phyloP scores from a whole-genome alignment of 37 sponge, comb jelly and placozoan genomes.

The Crambe crambe region DNA sequence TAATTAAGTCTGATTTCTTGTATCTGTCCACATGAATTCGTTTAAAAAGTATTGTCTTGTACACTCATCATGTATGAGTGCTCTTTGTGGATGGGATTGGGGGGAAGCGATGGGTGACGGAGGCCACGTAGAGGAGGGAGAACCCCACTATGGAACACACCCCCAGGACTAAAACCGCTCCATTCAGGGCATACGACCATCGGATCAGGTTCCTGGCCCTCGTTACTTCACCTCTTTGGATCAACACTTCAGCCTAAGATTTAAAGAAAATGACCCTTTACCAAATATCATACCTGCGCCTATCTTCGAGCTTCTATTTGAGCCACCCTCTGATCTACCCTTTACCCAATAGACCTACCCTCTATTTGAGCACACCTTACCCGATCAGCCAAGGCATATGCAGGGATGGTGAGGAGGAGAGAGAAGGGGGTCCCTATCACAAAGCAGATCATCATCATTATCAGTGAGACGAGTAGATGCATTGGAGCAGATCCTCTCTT shows the following conservation, averaged over 20 bases:
- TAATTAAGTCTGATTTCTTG: no score
- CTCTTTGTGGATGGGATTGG: no score
- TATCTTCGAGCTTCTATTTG: no score
- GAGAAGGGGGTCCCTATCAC: slow-evolving; percentile 14
- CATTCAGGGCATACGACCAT: not conserved
- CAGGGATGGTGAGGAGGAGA: slow-evolving; percentile 17
- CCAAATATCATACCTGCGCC: no score
- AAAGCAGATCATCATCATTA: slow-evolving; percentile 9
- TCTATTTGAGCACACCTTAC: no score
- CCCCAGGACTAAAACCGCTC: not conserved
- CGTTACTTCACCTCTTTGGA: not conserved
- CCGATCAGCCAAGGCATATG: slow-evolving; percentile 23
- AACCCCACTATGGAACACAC: not conserved
- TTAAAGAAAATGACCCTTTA: no score
- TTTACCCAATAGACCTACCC: no score
- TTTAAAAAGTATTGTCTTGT: no score
- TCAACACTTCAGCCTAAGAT: not conserved
- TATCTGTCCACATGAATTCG: no score
- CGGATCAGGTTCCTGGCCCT: not conserved
- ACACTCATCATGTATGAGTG: no score
- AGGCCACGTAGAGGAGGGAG: not conserved
- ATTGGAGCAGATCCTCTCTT: not conserved
- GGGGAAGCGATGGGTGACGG: not conserved
- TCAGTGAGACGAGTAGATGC: not conserved
- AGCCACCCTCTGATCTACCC: no score